Evolutionary conservation across 2,888 invertebrate genomes (phyloP).

Genomic region (Cepaea hortensis): DNA sequence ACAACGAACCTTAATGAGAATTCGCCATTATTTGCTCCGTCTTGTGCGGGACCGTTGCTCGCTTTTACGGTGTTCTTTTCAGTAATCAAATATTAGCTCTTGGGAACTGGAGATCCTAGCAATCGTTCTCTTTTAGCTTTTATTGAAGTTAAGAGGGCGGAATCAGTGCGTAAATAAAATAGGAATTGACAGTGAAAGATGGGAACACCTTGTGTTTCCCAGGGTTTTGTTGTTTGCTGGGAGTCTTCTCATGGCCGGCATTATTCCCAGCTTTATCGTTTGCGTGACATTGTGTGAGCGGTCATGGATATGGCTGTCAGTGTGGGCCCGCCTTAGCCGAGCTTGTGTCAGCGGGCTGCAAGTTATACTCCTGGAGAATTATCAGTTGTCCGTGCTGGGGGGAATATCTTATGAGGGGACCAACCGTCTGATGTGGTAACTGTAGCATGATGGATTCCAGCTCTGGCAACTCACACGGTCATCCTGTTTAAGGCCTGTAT

Average conservation of each 20-base stretch:
- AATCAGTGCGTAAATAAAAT: slow-evolving; percentile 1
- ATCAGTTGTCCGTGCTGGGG: background rate
- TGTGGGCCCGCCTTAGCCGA: background rate
- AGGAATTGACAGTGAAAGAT: slow-evolving; percentile 21
- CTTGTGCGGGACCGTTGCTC: background rate
- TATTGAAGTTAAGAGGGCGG: background rate
- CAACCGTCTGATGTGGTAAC: background rate
- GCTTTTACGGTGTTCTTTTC: background rate
- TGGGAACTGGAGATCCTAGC: background rate
- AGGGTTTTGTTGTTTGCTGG: background rate
- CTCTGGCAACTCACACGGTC: too few relatives aligned
- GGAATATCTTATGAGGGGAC: background rate
- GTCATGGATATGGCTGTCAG: background rate
- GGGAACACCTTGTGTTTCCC: slow-evolving; percentile 11
- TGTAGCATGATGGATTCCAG: too few relatives aligned
- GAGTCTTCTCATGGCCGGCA: too few relatives aligned
- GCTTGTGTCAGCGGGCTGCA: background rate
- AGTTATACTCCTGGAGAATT: background rate
- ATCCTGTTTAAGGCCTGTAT: too few relatives aligned
- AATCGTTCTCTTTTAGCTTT: background rate
- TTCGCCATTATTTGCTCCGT: background rate
- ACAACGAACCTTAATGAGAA: slow-evolving; percentile 4
- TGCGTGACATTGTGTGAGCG: background rate
- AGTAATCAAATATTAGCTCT: background rate
- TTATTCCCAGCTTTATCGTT: background rate